Percentiles rank a stretch among this genome's conserved stretches.
Evolutionary conservation across 2,797 vertebrate genomes (phyloP).

Genomic region (Pseudomugil gertrudae): DNA sequence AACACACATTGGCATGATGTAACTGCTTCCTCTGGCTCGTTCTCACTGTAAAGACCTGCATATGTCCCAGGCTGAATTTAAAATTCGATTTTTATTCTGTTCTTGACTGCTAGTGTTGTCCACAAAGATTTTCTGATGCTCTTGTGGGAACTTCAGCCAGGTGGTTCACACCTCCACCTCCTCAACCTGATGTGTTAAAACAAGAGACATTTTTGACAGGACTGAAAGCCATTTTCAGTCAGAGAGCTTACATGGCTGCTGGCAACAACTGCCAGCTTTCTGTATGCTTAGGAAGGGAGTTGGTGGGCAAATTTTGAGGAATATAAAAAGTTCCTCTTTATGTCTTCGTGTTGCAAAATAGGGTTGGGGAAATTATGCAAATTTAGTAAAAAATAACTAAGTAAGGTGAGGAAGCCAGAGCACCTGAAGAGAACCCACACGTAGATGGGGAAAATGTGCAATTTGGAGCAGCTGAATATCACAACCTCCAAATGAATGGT

Average conservation of each 20-base stretch:
- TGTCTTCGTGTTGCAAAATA: not conserved
- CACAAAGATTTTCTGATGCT: constrained; percentile 55
- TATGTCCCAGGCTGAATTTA: constrained; percentile 51
- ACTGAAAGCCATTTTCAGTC: constrained; percentile 50
- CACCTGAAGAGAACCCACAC: no score
- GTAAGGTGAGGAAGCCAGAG: no score
- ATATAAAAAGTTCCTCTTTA: not conserved
- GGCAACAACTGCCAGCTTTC: constrained; percentile 31
- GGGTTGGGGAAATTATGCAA: not conserved
- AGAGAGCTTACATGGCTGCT: constrained; percentile 37
- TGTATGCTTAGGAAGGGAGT: constrained; percentile 15
- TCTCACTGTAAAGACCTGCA: constrained; percentile 38
- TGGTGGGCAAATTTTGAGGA: not conserved
- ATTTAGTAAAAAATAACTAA: no score
- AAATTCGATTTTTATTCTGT: constrained; percentile 55
- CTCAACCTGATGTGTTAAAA: constrained; percentile 58
- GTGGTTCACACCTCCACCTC: constrained; percentile 68
- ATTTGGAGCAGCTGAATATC: no score
- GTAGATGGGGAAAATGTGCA: no score
- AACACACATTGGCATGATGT: constrained; percentile 51
- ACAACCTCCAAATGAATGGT: no score
- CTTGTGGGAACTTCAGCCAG: constrained; percentile 50
- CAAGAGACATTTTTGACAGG: constrained; percentile 65
- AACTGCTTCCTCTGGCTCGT: constrained; percentile 42
- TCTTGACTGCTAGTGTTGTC: constrained; percentile 47